Base-by-base conservation (phyloP, 2,888 invertebrate species). In the Perdita meconis region DNA sequence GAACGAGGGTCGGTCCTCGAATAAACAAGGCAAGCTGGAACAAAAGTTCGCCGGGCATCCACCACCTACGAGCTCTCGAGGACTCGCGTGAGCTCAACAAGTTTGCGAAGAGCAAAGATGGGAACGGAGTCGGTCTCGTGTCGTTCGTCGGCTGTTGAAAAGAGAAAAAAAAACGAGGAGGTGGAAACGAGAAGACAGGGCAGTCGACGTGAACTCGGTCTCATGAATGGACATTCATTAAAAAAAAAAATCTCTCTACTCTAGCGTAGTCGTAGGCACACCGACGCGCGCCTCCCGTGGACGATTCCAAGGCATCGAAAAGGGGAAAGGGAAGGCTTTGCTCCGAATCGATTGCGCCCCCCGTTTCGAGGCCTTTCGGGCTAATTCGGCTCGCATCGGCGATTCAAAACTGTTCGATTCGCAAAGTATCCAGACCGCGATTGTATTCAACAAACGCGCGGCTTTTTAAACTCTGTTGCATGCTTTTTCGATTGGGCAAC, bases 371-470 rank as follows among this genome's bases (percentile, higher is more conserved):
- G 56, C 34, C 40, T 57, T 63, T 87, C 87, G 87, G 81, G 67
- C 84, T 75, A 81, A 86, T 86, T 88, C 88, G 86, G 82, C 73
- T 70, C 65, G 59, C 68, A 72, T 82, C 86, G 86, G 70, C 53
- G 70, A 80, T 85, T 85, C 86, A 86, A 85, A 85, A 79, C 76
- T 83, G 80, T 78, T 85, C 85, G 85, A 85, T 83, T 83, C 60
- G 64, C 34, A 69, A 79, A 85, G 59, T 78, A 82, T 73, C 73
- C 80, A 19, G 40, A 70, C 66, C 55, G 60, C n/a, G 63, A 56
- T 55, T 50, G 44, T n/a, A 50, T 50, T 42, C 61, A 68, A 77
- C 77, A 78, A 82, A 82, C 75, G 60, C 38, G 66, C 38, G 61
- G 47, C 61, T 56, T 22, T 22, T 63, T 40, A 12, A n/a, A n/a